Conservation (phyloP, 2,113 vertebrate genomes). For the Neoarius graeffei region DNA sequence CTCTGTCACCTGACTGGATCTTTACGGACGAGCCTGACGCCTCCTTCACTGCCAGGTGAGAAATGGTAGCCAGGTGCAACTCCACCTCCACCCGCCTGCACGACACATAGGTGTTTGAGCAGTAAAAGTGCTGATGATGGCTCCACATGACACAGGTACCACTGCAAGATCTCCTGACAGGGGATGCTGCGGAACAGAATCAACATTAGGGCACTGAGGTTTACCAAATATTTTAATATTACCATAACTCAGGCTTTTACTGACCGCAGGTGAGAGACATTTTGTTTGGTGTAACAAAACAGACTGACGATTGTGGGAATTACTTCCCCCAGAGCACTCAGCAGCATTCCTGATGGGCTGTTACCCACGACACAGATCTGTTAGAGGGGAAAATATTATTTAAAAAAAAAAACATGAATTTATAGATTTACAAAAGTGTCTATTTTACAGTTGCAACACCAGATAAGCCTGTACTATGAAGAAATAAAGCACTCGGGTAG, state of each 20-base stretch:
- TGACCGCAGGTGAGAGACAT: constrained; percentile 88
- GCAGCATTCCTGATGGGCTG: constrained; percentile 71
- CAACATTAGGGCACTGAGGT: neutral
- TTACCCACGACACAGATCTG: constrained; percentile 90
- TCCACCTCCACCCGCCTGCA: constrained; percentile 57
- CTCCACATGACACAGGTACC: constrained; percentile 81
- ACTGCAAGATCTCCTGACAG: constrained; percentile 88
- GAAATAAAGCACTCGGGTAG: neutral
- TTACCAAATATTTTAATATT: neutral
- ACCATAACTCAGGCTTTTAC: constrained; percentile 6
- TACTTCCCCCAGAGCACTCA: constrained; percentile 74
- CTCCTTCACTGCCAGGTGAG: constrained; percentile 76
- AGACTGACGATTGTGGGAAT: constrained; percentile 84
- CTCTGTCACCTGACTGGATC: constrained; percentile 74
- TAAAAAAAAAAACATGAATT: neutral
- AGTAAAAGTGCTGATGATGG: constrained; percentile 60
- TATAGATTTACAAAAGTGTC: neutral
- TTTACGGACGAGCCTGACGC: constrained; percentile 67
- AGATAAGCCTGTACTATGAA: neutral
- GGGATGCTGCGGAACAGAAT: constrained; percentile 70
- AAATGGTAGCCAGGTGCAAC: constrained; percentile 74
- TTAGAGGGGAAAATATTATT: neutral
- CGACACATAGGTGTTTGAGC: constrained; percentile 75
- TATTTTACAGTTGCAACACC: neutral
- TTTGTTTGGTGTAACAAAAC: constrained; percentile 88